phyloP scores from a whole-genome alignment of 2,888 invertebrate genomes.

The Brenthis daphne region DNA sequence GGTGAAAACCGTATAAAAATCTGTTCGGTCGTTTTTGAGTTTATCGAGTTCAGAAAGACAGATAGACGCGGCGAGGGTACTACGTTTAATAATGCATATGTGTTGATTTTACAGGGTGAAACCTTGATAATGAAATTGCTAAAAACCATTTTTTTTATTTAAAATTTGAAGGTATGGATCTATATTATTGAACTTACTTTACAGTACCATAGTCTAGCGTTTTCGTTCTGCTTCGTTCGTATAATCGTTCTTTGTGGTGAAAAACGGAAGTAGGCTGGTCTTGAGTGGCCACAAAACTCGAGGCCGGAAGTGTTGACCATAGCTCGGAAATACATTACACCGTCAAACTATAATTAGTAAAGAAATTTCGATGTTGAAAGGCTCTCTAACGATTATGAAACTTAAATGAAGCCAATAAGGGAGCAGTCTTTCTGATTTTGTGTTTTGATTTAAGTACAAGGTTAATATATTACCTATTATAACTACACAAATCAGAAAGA shows the following conservation, averaged over 20 bases:
- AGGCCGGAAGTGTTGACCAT: slow-evolving; percentile 31
- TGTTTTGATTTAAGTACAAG: not conserved
- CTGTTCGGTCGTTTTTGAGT: too few relatives aligned
- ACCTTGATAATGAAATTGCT: too few relatives aligned
- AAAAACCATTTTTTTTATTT: too few relatives aligned
- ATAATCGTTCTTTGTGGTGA: not conserved
- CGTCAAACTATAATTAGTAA: slow-evolving; percentile 31
- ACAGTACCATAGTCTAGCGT: not conserved
- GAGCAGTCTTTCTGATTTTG: not conserved
- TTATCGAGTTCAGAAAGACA: too few relatives aligned
- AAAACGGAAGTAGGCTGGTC: slow-evolving; percentile 27
- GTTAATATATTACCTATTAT: too few relatives aligned
- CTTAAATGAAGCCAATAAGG: not conserved
- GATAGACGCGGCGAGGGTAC: too few relatives aligned
- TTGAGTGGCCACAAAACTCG: slow-evolving; percentile 19
- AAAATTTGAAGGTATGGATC: too few relatives aligned
- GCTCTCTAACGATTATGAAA: slow-evolving; percentile 19
- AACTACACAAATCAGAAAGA: too few relatives aligned
- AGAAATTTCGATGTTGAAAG: slow-evolving; percentile 7
- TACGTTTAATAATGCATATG: too few relatives aligned
- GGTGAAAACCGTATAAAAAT: too few relatives aligned
- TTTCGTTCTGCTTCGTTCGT: not conserved
- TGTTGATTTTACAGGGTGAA: too few relatives aligned
- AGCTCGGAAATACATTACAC: slow-evolving; percentile 34
- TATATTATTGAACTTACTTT: too few relatives aligned